These are phyloP conservation scores for Leucoma salicis DNA, from an alignment of 2,888 invertebrate genomes.

Conservation along the genomic window DNA sequence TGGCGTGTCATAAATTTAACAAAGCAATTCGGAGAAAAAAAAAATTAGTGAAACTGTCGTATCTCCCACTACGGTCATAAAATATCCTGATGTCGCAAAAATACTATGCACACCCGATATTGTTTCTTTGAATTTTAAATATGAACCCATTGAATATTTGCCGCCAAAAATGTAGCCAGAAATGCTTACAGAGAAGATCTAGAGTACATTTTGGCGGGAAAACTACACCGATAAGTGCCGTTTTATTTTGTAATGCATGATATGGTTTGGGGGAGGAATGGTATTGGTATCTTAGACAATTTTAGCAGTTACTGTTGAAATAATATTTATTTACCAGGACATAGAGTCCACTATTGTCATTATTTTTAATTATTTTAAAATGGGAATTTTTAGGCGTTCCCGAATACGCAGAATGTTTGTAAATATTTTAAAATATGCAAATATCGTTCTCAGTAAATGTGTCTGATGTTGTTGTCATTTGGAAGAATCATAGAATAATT, in stretches of 20 bases:
- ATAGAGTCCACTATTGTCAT: constrained; percentile 5
- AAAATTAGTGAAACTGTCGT: constrained; percentile 57
- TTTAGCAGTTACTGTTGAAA: constrained; percentile 19
- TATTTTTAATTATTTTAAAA: constrained; percentile 11
- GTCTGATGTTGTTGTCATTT: constrained; percentile 46
- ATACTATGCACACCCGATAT: constrained; percentile 72
- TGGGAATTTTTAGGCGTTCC: constrained; percentile 27
- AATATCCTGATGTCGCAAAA: constrained; percentile 59
- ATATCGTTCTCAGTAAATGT: constrained; percentile 45
- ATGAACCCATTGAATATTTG: constrained; percentile 26
- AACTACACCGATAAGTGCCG: constrained; percentile 16
- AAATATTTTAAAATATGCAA: constrained; percentile 57
- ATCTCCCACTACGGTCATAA: constrained; percentile 73
- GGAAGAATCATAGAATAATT: constrained; percentile 44
- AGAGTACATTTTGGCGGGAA: constrained; percentile 42
- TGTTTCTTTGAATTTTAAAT: constrained; percentile 79
- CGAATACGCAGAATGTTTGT: constrained; percentile 43
- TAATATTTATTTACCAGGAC: constrained; percentile 16
- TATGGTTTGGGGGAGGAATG: constrained; percentile 48
- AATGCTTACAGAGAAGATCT: constrained; percentile 35
- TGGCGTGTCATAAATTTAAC: constrained; percentile 54
- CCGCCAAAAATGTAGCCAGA: constrained; percentile 34
- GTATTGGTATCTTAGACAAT: constrained; percentile 48
- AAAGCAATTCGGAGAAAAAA: constrained; percentile 46
- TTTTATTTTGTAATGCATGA: constrained; percentile 40